Evolutionary conservation across 1,140 invertebrate species (phyloP), one percentile per base, ranked within the genome.

Genomic region (Helicoverpa armigera): DNA sequence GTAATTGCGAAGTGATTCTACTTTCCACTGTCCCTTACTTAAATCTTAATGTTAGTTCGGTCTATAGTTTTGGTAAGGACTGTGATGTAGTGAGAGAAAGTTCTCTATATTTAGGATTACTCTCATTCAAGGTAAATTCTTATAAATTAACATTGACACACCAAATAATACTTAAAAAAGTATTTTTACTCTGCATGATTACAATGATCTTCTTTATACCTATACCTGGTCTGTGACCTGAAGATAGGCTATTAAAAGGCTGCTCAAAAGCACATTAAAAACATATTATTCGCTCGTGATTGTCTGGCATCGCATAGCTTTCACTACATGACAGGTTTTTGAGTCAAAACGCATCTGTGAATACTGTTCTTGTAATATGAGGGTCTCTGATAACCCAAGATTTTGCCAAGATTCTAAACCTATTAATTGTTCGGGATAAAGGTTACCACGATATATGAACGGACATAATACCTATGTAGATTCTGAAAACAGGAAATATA

Each of bases 1-100:
- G 88, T 94, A 94, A 94, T 94, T 92, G 91, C 91, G 83, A 94
- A 92, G 89, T 87, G 91, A 93, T 94, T 92, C 82, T 90, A 88
- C 90, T 90, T 90, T 87, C 84, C 14, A 74, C 86, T 90, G 90
- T 91, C 89, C 93, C 91, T 92, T 92, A 90, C 88, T 92, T 89
- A 87, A 88, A 90, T 91, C 90, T 93, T 93, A 94, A 92, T 92
- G 91, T 88, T 84, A 91, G 86, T 92, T 91, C 87, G 85, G 85
- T 87, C 83, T 85, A 90, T 87, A 87, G 87, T 88, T 90, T 60
- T 58, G 53, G 23, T 78, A 56, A 78, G 63, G 76, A 11, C 23
- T 56, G 48, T 56, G 10, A 48, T 56, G 18, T 16, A 35, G 16
- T 65, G 16, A 3, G 1, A 31, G 5, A 53, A 73, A 16, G 67